These are phyloP conservation scores for Salticus scenicus DNA, from an alignment of 2,888 invertebrate genomes.

Conservation along the genomic window DNA sequence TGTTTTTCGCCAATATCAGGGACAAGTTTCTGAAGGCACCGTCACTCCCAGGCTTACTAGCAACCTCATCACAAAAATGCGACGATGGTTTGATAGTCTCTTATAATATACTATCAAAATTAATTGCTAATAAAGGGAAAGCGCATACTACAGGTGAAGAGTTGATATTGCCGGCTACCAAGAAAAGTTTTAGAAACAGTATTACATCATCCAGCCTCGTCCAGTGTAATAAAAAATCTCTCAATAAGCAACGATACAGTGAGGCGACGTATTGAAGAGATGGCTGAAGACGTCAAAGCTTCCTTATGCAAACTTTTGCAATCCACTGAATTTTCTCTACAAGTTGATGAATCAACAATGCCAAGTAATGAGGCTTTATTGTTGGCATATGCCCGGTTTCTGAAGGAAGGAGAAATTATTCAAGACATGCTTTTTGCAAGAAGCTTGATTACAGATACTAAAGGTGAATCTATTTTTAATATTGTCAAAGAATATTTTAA, in stretches of 20 bases:
- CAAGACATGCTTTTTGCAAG: too few relatives aligned
- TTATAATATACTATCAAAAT: background rate
- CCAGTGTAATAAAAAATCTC: background rate
- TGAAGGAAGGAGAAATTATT: background rate
- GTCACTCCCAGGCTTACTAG: background rate
- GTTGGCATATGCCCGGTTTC: too few relatives aligned
- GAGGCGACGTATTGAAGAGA: too few relatives aligned
- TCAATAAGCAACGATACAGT: background rate
- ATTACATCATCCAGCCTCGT: background rate
- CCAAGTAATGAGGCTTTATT: too few relatives aligned
- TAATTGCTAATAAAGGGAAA: background rate
- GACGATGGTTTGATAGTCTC: background rate
- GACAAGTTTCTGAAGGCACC: background rate
- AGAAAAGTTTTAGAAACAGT: background rate
- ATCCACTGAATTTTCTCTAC: too few relatives aligned
- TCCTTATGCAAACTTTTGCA: too few relatives aligned
- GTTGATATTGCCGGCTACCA: background rate
- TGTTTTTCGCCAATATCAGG: slow-evolving; percentile 4
- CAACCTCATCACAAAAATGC: background rate
- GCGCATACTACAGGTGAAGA: background rate
- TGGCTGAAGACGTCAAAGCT: too few relatives aligned
- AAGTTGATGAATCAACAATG: too few relatives aligned
- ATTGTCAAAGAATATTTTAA: too few relatives aligned
- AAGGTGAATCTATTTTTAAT: too few relatives aligned
- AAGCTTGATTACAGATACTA: too few relatives aligned